Evolutionary conservation across 2,797 vertebrate species (phyloP).

Genomic region (Leptoclinus maculatus): DNA sequence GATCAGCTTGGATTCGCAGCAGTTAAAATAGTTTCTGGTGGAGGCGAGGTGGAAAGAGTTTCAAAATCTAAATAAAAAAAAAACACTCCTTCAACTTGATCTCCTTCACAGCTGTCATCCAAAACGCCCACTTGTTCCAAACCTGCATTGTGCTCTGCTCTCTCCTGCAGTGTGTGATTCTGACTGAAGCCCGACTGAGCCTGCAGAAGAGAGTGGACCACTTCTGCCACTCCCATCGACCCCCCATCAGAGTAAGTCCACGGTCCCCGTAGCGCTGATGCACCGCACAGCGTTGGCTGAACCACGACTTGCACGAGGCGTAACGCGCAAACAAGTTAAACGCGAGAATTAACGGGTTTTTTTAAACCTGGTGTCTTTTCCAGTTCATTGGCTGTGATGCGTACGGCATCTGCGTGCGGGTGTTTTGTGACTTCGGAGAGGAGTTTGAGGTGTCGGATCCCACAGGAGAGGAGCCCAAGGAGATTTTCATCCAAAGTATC

Average conservation of each 20-base stretch:
- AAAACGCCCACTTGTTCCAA: neutral
- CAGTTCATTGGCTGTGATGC: slow-evolving; percentile 95
- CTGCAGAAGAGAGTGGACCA: slow-evolving; percentile 92
- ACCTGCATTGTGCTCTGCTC: neutral
- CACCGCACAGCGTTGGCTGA: too few species aligned
- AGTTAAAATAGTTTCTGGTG: neutral
- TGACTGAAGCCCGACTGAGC: slow-evolving; percentile 90
- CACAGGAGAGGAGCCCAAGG: slow-evolving; percentile 97
- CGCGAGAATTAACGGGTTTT: slow-evolving; percentile 7
- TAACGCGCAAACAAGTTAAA: slow-evolving; percentile 3
- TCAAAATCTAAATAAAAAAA: neutral
- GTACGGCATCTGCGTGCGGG: slow-evolving; percentile 91
- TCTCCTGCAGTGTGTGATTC: slow-evolving; percentile 90
- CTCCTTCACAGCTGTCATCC: neutral
- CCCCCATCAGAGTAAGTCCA: slow-evolving; percentile 92
- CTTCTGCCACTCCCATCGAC: slow-evolving; percentile 92
- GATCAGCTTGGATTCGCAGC: neutral
- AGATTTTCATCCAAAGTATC: slow-evolving; percentile 96
- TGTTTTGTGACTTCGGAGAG: slow-evolving; percentile 98
- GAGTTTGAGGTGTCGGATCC: slow-evolving; percentile 96
- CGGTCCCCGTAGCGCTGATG: neutral
- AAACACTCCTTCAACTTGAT: neutral
- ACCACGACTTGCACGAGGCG: neutral
- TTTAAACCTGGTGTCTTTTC: neutral
- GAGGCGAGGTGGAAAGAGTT: neutral